These are phyloP conservation scores for Glossosoma conforme DNA, from an alignment of 1,140 invertebrate species.

Conservation along the genomic window DNA sequence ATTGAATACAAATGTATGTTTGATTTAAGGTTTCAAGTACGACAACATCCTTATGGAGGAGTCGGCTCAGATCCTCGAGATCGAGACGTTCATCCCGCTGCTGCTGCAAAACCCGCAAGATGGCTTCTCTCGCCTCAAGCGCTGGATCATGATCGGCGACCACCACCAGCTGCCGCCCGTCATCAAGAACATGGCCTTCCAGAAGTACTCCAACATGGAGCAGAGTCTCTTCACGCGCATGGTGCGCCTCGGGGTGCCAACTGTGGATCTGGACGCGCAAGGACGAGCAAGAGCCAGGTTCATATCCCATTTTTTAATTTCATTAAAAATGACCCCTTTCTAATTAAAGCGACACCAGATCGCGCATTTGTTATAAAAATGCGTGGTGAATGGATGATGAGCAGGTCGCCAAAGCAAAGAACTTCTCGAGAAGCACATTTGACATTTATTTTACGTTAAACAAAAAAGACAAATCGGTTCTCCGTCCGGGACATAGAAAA, in stretches of 20 bases:
- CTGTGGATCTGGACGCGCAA: slow-evolving; percentile 95
- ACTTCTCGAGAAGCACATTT: too few species aligned
- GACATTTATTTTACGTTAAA: too few species aligned
- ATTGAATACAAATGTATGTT: too few species aligned
- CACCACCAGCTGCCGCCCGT: slow-evolving; percentile 99
- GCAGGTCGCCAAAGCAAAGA: too few species aligned
- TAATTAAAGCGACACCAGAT: too few species aligned
- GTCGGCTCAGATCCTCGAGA: slow-evolving; percentile 97
- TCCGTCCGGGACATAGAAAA: too few species aligned
- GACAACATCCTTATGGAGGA: slow-evolving; percentile 99
- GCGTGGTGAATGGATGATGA: too few species aligned
- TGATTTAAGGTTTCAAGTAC: slow-evolving; percentile 83
- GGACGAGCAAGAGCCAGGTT: slow-evolving; percentile 87
- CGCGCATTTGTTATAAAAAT: too few species aligned
- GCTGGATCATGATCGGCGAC: slow-evolving; percentile 99
- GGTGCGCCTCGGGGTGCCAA: slow-evolving; percentile 93
- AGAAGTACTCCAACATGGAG: slow-evolving; percentile 99
- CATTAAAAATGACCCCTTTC: too few species aligned
- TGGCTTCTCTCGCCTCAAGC: slow-evolving; percentile 90
- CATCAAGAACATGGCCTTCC: slow-evolving; percentile 99
- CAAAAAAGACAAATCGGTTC: too few species aligned
- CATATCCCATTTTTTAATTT: too few species aligned
- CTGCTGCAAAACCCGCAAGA: slow-evolving; percentile 96
- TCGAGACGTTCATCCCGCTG: slow-evolving; percentile 98
- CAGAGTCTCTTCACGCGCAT: slow-evolving; percentile 96